Evolutionary conservation across 2,888 invertebrate genomes (phyloP), one percentile per base, ranked within the genome.

Genomic region (Cheilosia pagana): DNA sequence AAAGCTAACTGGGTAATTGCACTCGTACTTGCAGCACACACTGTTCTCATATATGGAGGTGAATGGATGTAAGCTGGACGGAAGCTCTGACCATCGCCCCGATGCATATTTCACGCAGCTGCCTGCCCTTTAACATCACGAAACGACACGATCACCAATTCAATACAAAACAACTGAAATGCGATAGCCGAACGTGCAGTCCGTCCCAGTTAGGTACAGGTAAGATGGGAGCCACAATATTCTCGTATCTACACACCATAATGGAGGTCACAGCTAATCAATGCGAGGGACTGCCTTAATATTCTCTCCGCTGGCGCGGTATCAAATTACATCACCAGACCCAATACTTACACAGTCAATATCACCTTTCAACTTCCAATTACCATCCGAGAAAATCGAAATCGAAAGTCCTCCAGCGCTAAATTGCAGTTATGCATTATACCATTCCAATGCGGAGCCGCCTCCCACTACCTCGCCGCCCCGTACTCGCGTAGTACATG

Each of bases 331-430:
- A 83, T 79, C 63, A 79, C 63, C 74, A 57, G 43, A 59, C 59
- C 63, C 59, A 78, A 65, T 12, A 59, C 57, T 75, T 41, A 39
- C 65, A 59, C 57, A 78, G 52, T 75, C 74, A 70, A 83, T 78
- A 83, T 83, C 83, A 83, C 83, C 83, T 83, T 83, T 79, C 83
- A 74, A 83, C 83, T 83, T 74, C 45, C 74, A 83, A 83, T 79
- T 79, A 83, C 78, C 74, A 79, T 79, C 63, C 19, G 28, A 45
- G 45, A 70, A 79, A 79, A 78, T 74, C 68, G 70, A 77, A 77
- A 77, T 77, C 78, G 79, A 83, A 83, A 78, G 78, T 79, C 78
- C 68, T 39, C 63, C 19, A 65, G 71, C 59, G 41, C 23, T 43
- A 28, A 8, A 50, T 6, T 14, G 14, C 14, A 31, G 67, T 45